These are phyloP conservation scores for Pyralis farinalis DNA, from an alignment of 2,888 invertebrate genomes.

Conservation along the genomic window DNA sequence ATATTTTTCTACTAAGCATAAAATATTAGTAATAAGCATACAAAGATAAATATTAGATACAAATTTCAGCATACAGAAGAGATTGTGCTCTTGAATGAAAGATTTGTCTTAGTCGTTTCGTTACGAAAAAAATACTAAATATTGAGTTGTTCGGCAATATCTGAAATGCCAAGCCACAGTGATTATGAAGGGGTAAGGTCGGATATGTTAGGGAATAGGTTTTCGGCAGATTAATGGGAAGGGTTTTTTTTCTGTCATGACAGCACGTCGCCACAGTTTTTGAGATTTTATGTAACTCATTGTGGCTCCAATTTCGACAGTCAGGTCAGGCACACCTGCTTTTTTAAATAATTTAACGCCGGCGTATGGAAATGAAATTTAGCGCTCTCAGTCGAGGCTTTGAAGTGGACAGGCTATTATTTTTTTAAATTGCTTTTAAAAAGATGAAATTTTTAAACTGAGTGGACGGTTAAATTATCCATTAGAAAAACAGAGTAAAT, in stretches of 20 bases:
- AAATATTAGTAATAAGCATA: no score
- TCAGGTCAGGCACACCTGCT: constrained; percentile 25
- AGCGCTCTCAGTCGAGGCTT: not conserved
- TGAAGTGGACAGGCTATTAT: constrained; percentile 2
- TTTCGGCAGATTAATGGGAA: constrained; percentile 60
- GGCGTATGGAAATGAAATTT: constrained; percentile 4
- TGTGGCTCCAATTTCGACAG: constrained; percentile 39
- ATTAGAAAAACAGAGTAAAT: no score
- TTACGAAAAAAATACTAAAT: constrained; percentile 34
- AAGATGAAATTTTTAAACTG: not conserved
- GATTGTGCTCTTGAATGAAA: not conserved
- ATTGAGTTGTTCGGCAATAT: constrained; percentile 46
- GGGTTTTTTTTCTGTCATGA: constrained; percentile 65
- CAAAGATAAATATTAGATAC: no score
- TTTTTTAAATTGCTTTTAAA: not conserved
- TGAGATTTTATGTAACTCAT: constrained; percentile 47
- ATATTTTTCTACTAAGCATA: no score
- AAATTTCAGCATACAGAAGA: no score
- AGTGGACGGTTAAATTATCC: not conserved
- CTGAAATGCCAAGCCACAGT: constrained; percentile 36
- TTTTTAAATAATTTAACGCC: constrained; percentile 18
- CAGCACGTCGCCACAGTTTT: constrained; percentile 52
- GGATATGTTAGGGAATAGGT: constrained; percentile 57
- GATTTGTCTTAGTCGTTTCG: constrained; percentile 13
- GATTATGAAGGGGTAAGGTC: constrained; percentile 51